Base-by-base conservation (phyloP, 1,140 invertebrate species). In the Microplitis mediator region DNA sequence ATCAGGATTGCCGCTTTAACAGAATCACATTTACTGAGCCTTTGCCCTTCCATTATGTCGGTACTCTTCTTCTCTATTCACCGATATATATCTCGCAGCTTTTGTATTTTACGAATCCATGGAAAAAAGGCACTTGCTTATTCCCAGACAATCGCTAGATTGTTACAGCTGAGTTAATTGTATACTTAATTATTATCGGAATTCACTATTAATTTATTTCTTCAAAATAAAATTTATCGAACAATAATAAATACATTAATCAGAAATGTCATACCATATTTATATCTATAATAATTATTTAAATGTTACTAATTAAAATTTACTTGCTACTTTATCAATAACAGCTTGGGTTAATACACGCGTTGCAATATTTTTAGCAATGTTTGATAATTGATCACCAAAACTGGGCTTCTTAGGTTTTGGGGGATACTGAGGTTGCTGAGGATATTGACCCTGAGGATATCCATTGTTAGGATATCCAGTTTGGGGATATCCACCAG, bases 321-420 rank as follows among this genome's bases (percentile, higher is more conserved):
- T 65, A 8, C 81, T 79, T 14, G 75, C 67, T 1, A 87, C 77
- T 75, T 79, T 84, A 56, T 87, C 85, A 4, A 81, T 34, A 34
- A 87, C 79, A 11, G 84, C 68, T 74, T 86, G 83, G 0, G 83
- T 79, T 0, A 85, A 6, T 13, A 82, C 60, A 14, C 65, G 77
- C 4, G 79, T 76, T 16, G 84, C 84, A 1, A 83, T 3, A 72
- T 82, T 79, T 71, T 82, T 86, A 1, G 82, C 85, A 16, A 80
- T 74, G 23, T 76, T 79, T 0, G 75, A 76, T 3, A 86, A 4
- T 58, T 84, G 78, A 62, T 86, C 84, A 4, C 58, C 71, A 11
- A 86, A 70, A 50, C 79, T 76, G 0, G 85, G 83, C 54, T 83
- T 85, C 9, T 77, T 84, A 0, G 77, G 67, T 1, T 51, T 16